Base-by-base conservation (phyloP, 2,888 invertebrate species). In the Lithodes maja region DNA sequence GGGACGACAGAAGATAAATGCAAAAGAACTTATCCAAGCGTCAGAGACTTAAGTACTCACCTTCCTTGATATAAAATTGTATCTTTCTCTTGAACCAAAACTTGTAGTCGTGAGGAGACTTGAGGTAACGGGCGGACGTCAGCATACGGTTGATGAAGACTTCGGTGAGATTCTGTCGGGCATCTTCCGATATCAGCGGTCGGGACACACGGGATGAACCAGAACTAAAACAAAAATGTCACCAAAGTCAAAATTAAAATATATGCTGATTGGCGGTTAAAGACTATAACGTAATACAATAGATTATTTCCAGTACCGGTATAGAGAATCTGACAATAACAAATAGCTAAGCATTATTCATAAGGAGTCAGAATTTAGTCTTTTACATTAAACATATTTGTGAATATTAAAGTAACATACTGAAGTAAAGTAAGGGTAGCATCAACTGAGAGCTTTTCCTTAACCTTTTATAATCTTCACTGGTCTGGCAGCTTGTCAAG, bases 41-140 rank as follows among this genome's bases (percentile, higher is more conserved):
- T 33, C 33, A 33, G 33, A 33, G 33, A 33, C 33, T 33, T 33
- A 33, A 2, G 2, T n/a, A 61, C 87, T 86, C 9, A 91, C 91
- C 91, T 89, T 91, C 90, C 49, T 83, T 90, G 9, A 91, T 91
- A 78, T 89, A 90, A 55, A 91, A 91, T 33, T 88, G 90, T n/a
- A 90, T 82, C 80, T 90, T 85, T 5, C 90, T 68, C 33, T 89
- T 91, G 54, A 90, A 85, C 91, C 91, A 91, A 74, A 90, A 91
- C 61, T 86, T 89, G 74, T 87, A 91, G 68, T 91, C 91, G 12
- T 84, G 83, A 1, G 85, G n/a, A 7, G 91, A 90, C 3, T 79
- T 69, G 17, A 91, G 89, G 78, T 87, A 90, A n/a, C 69, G 78
- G 1, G 91, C 85, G 15, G 90, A 86, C 2, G 90, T 90, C 61